Evolutionary conservation across 2,113 vertebrate genomes (phyloP).

Genomic region (Pachycephala philippinensis): DNA sequence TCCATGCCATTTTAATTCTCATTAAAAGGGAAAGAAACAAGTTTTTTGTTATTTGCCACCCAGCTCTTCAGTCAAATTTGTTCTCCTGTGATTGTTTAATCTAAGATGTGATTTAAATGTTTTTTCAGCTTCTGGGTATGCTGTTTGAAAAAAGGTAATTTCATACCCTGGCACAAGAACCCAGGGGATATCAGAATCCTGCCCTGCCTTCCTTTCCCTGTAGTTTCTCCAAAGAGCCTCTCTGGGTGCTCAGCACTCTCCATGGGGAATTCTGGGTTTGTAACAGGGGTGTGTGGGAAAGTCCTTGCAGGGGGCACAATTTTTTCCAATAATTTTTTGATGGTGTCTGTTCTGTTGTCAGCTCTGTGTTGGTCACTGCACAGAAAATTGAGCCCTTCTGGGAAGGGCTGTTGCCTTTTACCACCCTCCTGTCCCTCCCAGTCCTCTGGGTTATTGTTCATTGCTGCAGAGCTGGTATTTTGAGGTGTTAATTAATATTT

Average conservation of each 20-base stretch:
- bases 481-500: background rate
- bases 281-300: rapidly evolving
- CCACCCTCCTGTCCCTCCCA: background rate
- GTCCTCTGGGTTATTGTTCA: background rate
- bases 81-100: background rate
- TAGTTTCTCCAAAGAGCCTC: background rate
- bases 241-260: background rate
- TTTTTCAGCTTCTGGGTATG: background rate
- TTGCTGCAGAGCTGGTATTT: background rate
- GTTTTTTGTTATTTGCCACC: background rate
- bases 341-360: background rate
- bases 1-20: background rate
- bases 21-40: background rate
- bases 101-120: background rate
- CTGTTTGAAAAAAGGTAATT: background rate
- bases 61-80: background rate
- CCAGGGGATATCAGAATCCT: background rate
- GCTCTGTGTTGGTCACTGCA: background rate
- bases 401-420: background rate
- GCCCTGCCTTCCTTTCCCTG: background rate
- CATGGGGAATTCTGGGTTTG: background rate
- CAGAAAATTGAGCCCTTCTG: background rate
- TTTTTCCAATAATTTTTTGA: background rate
- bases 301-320: rapidly evolving
- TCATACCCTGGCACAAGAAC: rapidly evolving